Evolutionary conservation across 2,797 vertebrate genomes (phyloP), one percentile per base, ranked within the genome.

Genomic region (Cynopterus sphinx): DNA sequence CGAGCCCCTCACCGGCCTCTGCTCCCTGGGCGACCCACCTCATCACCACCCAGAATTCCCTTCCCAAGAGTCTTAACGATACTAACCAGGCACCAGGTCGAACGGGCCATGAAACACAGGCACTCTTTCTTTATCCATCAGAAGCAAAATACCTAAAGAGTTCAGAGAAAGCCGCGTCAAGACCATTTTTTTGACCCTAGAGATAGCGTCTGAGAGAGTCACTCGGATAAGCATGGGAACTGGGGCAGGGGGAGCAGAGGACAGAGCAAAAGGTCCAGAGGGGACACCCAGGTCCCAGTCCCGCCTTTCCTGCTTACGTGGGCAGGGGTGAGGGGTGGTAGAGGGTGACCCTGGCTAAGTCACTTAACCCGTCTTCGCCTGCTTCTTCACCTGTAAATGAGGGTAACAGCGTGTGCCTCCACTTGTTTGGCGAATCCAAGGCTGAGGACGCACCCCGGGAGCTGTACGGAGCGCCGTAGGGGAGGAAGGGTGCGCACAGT

Each of bases 321-420:
- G 36, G n/a, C 33, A 33, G 71, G 31, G 57, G 57, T 0, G 49
- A 16, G 4, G 6, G 21, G 19, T 5, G 17, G 4, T 15, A 0
- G 51, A 3, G 5, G 75, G 33, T 0, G 10, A 10, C 67, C 3
- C 33, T 53, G n/a, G 4, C 5, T 0, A 3, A 57, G 63, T 51
- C 65, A 7, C 46, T 31, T 4, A 21, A 24, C 36, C 2, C 15
- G 36, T 15, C 39, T 36, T 33, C 59, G 43, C 22, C 61, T 73
- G 43, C 21, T 53, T 22, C 31, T 39, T 55, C 41, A 21, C 19
- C 39, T 13, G 17, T 6, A 17, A 31, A 26, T 12, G 36, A 77
- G 19, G 31, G 1, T 21, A 9, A 31, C 11, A 21, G 28, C 6
- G 9, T 2, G 22, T 12, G 16, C 41, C 68, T 46, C 6, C 31